Conservation (phyloP, 2,113 vertebrate genomes). For the Jacana jacana region DNA sequence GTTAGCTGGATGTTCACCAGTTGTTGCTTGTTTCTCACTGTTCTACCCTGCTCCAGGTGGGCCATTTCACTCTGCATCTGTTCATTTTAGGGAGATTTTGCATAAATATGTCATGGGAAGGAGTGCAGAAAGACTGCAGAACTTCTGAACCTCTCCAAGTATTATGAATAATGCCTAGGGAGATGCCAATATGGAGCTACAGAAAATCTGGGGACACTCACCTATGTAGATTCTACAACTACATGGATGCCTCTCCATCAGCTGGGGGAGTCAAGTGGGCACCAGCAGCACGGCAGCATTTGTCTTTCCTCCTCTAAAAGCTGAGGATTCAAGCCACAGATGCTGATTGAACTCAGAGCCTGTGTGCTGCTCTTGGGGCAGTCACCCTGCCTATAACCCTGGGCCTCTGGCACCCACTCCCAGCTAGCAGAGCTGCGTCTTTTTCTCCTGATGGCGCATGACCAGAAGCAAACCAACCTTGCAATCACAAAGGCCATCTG, state of each 20-base stretch:
- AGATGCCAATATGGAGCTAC: background rate
- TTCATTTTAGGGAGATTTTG: slow-evolving; percentile 8
- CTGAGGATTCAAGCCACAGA: background rate
- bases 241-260: background rate
- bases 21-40: background rate
- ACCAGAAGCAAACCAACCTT: background rate
- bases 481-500: background rate
- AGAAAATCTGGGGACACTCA: background rate
- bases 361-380: background rate
- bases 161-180: background rate
- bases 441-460: background rate
- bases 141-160: background rate
- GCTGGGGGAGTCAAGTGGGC: background rate
- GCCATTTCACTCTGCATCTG: background rate
- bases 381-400: background rate
- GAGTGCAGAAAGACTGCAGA: background rate
- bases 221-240: background rate
- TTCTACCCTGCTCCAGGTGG: background rate
- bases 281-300: background rate
- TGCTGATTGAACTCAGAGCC: background rate
- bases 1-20: background rate
- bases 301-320: background rate
- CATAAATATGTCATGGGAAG: background rate
- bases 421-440: background rate
- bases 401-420: background rate